Percentiles rank a stretch among this genome's conserved stretches.
These are phyloP conservation scores for Coelogynopora nodosa DNA, from an alignment of 2,888 invertebrate species.

Conservation along the genomic window DNA sequence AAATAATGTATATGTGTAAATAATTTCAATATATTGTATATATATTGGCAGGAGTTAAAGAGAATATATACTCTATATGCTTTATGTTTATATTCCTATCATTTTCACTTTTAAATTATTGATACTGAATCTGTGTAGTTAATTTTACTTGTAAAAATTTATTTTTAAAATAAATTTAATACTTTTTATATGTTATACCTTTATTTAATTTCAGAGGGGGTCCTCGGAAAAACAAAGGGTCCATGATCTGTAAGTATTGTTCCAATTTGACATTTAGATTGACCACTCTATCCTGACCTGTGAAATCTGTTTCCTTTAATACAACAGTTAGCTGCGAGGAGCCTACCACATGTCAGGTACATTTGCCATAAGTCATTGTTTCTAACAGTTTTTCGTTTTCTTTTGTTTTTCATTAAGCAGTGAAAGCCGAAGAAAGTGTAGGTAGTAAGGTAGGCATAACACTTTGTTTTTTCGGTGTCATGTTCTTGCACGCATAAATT, in stretches of 20 bases:
- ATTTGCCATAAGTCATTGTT: neutral
- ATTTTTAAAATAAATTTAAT: neutral
- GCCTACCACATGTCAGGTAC: neutral
- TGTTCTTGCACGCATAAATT: neutral
- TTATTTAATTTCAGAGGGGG: neutral
- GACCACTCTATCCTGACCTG: no score
- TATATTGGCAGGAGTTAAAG: no score
- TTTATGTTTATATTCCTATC: no score
- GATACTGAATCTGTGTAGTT: no score
- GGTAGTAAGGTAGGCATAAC: neutral
- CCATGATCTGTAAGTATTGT: neutral
- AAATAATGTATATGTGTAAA: no score
- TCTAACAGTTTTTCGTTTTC: neutral
- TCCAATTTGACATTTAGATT: neutral
- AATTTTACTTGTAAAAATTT: no score
- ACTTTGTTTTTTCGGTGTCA: neutral
- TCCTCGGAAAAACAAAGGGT: neutral
- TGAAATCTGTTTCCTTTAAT: neutral
- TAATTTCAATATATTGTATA: no score
- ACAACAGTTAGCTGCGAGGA: neutral
- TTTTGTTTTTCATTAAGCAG: neutral
- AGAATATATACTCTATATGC: no score
- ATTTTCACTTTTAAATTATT: no score
- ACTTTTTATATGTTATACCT: neutral
- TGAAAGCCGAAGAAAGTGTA: slow-evolving; percentile 1